Conservation (phyloP, 2,797 vertebrate genomes). For the Channallabes apus region DNA sequence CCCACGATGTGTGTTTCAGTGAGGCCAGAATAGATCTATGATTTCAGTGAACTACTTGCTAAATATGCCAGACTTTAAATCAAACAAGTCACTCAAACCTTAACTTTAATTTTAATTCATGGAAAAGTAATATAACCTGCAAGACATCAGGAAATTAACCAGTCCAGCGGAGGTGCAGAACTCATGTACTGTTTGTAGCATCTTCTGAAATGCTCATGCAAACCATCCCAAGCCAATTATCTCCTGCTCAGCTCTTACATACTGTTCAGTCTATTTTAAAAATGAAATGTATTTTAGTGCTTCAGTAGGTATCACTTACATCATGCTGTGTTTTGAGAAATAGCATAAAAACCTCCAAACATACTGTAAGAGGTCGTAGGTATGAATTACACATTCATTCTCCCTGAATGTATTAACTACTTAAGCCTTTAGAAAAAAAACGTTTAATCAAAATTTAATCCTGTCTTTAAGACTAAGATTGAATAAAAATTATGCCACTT, state of each 20-base stretch:
- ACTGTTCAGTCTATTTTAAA: background rate
- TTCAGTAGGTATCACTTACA: background rate
- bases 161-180: background rate
- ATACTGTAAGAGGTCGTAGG: background rate
- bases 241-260: background rate
- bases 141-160: background rate
- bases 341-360: background rate
- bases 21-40: background rate
- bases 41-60: background rate
- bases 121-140: background rate
- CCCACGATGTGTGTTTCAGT: background rate
- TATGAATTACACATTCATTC: background rate
- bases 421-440: background rate
- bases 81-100: background rate
- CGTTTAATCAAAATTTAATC: background rate
- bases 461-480: background rate
- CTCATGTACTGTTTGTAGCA: too few relatives aligned
- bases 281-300: background rate
- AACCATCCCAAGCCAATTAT: background rate
- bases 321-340: background rate
- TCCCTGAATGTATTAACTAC: background rate
- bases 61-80: background rate
- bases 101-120: background rate
- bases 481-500: background rate
- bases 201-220: background rate